Conservation (phyloP, 92 coral and sea anemone species). For the Porites lobata region DNA sequence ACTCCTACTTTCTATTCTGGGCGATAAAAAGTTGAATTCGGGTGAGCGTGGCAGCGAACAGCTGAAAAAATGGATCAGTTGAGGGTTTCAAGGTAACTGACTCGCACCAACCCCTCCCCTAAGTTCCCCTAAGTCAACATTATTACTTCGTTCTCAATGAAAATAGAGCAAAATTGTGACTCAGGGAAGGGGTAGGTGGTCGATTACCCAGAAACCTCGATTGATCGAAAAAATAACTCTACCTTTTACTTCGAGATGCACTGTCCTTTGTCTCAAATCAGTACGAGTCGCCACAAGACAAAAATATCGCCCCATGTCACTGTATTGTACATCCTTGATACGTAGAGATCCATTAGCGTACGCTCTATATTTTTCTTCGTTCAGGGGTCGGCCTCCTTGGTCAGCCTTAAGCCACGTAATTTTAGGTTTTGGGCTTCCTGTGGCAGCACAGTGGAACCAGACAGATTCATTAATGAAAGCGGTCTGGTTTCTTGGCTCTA, state of each 20-base stretch:
- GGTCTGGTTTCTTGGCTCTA: slow-evolving; percentile 78
- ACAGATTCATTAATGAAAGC: slow-evolving; percentile 61
- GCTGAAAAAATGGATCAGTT: no score
- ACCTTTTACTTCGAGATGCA: slow-evolving; percentile 58
- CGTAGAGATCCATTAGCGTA: slow-evolving; percentile 73
- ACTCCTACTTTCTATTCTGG: no score
- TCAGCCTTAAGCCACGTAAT: slow-evolving; percentile 76
- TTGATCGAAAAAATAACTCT: neutral
- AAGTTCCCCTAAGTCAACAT: no score
- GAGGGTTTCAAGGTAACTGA: no score
- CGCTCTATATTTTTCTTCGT: slow-evolving; percentile 45
- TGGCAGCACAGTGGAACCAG: slow-evolving; percentile 85
- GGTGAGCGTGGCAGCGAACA: no score
- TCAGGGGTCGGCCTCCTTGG: slow-evolving; percentile 71
- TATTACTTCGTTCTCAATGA: no score
- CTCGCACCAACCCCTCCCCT: no score
- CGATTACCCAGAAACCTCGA: no score
- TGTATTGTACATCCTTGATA: slow-evolving; percentile 49
- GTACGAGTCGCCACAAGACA: slow-evolving; percentile 83
- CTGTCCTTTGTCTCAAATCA: slow-evolving; percentile 54
- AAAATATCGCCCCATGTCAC: slow-evolving; percentile 74
- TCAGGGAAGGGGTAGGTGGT: no score
- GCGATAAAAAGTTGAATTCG: no score
- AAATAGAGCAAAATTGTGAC: no score
- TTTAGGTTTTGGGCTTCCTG: slow-evolving; percentile 83